Conservation (phyloP, 2,113 vertebrate genomes). For the Thymallus thymallus region DNA sequence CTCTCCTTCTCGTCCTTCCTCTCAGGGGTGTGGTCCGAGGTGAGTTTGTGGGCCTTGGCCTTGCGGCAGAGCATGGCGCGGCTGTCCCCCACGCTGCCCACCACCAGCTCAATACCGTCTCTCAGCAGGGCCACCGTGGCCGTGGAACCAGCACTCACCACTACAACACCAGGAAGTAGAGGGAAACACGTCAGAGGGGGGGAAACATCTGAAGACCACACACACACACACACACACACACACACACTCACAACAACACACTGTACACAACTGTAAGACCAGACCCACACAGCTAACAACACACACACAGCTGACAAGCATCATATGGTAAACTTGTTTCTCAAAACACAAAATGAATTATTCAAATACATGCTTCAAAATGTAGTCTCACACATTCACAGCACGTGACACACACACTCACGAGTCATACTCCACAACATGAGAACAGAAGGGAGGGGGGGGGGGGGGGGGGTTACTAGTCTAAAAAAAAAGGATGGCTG, state of each 20-base stretch:
- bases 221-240: background rate
- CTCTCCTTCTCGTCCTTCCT: constrained; percentile 97
- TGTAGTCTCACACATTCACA: constrained; percentile 4
- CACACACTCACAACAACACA: background rate
- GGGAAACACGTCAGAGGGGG: background rate
- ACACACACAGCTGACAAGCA: background rate
- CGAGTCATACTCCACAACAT: constrained; percentile 39
- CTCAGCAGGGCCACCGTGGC: constrained; percentile 94
- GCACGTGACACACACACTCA: constrained; percentile 21
- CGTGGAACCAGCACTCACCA: constrained; percentile 79
- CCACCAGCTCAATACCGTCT: constrained; percentile 93
- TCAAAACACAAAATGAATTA: too few relatives aligned
- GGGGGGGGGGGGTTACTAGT: constrained; percentile 26
- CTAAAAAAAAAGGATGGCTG: constrained; percentile 33
- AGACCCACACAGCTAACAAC: background rate
- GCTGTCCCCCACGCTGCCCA: constrained; percentile 95
- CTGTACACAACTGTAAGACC: background rate
- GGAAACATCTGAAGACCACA: background rate
- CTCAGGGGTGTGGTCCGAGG: constrained; percentile 94
- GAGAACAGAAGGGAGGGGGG: constrained; percentile 15
- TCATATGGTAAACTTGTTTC: too few relatives aligned
- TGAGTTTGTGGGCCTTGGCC: constrained; percentile 91
- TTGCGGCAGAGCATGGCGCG: constrained; percentile 93
- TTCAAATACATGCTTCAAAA: too few relatives aligned
- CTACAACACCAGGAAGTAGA: constrained; percentile 61